These are phyloP conservation scores for Austrolebias charrua DNA, from an alignment of 2,797 vertebrate genomes.

Conservation along the genomic window DNA sequence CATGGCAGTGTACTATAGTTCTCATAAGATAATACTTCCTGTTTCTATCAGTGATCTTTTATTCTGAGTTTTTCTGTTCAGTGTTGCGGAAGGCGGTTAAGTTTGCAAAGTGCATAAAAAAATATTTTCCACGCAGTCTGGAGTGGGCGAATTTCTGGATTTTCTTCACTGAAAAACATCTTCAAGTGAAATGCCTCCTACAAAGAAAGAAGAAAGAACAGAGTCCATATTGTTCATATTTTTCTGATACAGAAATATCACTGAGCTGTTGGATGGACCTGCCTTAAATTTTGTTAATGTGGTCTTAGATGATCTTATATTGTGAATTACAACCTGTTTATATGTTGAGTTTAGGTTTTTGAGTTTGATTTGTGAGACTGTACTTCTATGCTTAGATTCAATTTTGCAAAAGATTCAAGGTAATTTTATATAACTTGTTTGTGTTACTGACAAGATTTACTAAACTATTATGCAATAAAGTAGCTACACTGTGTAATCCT, in stretches of 20 bases:
- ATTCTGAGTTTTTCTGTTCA: not conserved
- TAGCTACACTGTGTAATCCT: not conserved
- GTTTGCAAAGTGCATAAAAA: no score
- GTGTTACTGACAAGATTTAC: not conserved
- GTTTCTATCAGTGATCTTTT: not conserved
- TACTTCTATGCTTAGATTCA: not conserved
- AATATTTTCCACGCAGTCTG: not conserved
- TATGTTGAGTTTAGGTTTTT: not conserved
- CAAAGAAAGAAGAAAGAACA: not conserved
- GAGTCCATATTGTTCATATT: not conserved
- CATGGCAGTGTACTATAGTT: no score
- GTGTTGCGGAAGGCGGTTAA: not conserved
- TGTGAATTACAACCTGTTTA: not conserved
- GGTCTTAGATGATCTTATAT: not conserved
- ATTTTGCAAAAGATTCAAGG: not conserved
- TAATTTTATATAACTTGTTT: not conserved
- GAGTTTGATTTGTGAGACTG: not conserved
- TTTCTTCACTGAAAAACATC: constrained; percentile 2
- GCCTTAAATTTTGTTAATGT: no score
- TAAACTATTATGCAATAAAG: not conserved
- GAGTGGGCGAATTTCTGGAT: not conserved
- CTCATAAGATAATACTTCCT: no score
- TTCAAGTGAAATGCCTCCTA: not conserved
- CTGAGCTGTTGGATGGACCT: not conserved
- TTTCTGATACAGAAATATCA: not conserved